phyloP scores from a whole-genome alignment of 1,140 invertebrate genomes.

The Melanaphis sacchari region DNA sequence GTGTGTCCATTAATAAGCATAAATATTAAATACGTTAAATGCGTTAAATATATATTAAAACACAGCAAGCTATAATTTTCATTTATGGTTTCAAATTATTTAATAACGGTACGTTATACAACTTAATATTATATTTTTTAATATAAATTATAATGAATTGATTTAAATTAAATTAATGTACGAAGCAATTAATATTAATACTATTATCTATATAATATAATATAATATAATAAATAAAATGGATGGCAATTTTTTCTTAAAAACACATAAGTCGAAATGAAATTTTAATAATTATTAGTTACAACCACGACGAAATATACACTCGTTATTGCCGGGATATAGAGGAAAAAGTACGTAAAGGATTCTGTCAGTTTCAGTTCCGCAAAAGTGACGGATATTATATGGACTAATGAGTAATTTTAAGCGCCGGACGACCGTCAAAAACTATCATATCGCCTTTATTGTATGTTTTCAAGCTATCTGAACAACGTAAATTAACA shows the following conservation, averaged over 20 bases:
- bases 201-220: background rate
- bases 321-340: too few relatives aligned
- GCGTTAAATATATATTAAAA: background rate
- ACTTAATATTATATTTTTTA: too few relatives aligned
- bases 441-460: background rate
- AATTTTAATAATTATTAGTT: background rate
- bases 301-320: background rate
- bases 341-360: background rate
- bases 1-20: background rate
- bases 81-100: background rate
- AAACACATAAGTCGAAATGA: background rate
- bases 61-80: background rate
- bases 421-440: background rate
- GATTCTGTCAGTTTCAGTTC: background rate
- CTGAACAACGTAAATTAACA: background rate
- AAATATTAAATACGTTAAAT: constrained; percentile 3
- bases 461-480: background rate
- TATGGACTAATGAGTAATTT: background rate
- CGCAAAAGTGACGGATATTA: background rate
- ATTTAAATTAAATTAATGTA: background rate
- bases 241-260: background rate
- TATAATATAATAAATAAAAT: background rate
- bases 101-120: background rate
- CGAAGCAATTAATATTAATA: background rate
- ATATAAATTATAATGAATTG: background rate